Base-by-base conservation (phyloP, 2,113 vertebrate genomes). In the Lampris megalopsis region DNA sequence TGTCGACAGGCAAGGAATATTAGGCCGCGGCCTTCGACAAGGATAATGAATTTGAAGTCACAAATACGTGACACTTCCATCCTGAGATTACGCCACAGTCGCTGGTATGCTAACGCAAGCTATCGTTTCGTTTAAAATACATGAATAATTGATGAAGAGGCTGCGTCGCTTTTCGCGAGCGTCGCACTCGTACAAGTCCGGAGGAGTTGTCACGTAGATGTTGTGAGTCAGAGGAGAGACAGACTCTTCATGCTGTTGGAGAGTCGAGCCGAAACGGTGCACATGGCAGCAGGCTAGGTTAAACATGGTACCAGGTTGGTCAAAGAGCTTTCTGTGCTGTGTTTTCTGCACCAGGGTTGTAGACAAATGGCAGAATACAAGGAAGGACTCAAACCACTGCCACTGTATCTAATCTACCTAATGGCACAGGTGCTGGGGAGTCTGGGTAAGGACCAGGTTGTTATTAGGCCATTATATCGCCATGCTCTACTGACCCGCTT, bases 351-450 rank as follows among this genome's bases (percentile, higher is more conserved):
- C 50, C 71, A 63, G 60, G 77, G 67, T 74, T 86, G 67, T 45
- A 71, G 62, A 77, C 84, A 80, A 75, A 84, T 80, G 64, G 68
- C 61, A 72, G 66, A 88, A 80, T 71, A 85, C 76, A 63, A 63
- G 57, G 45, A 49, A 56, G 79, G 83, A 82, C 80, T 88, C 73
- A 80, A 65, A 68, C 82, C 68, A 74, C 76, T 63, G 75, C 64
- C 40, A 77, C 79, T 80, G 58, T 68, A 68, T 38, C 50, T 75
- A 37, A 53, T 62, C 68, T 24, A 24, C 24, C 65, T 63, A 57
- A 77, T 83, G 54, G 80, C 73, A 71, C 77, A 79, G 77, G 75
- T 71, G 59, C 48, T 1, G 36, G 38, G 38, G 13, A 38, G 24
- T 63, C 58, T 50, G 49, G 13, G 35, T 50, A 59, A 59, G 11